Percentiles rank a stretch among this genome's conserved stretches.
Conservation (phyloP, 2,113 vertebrate species). For the rabbit (Oryctolagus cuniculus) region mOryCun1.1 NC_091433.1:6395501-6396000, state of each 20-base stretch:
- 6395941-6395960: background rate
- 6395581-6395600: background rate
- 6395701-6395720: background rate
- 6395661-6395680: fast-evolving
- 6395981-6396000: too few species aligned
- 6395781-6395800: background rate
- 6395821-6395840: background rate
- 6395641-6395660: background rate
- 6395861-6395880: fast-evolving
- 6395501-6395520: background rate
- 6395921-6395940: background rate
- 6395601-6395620: background rate
- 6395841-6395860: background rate
- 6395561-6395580: background rate
- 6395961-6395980: background rate
- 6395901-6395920: background rate
- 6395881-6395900: background rate
- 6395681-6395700: background rate
- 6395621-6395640: too few species aligned
- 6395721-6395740: background rate
- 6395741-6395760: background rate
- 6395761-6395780: fast-evolving
- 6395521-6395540: background rate
- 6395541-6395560: background rate
- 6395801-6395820: background rate